These are phyloP conservation scores for Hormaphis cornu DNA, from an alignment of 1,140 invertebrate species.

Conservation along the genomic window DNA sequence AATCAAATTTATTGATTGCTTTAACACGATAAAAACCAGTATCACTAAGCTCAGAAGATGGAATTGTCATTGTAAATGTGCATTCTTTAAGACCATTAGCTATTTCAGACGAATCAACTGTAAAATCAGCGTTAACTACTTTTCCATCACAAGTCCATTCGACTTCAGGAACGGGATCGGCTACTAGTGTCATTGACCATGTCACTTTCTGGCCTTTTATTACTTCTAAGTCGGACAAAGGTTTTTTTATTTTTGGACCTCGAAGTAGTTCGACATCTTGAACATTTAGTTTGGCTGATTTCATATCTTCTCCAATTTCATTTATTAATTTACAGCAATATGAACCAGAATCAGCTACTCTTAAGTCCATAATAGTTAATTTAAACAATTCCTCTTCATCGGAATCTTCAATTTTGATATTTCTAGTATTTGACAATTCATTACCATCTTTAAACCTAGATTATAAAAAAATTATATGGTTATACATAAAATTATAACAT, in stretches of 20 bases:
- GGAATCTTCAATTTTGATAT: conserved; percentile 48
- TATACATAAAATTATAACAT: background rate
- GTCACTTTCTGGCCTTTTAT: conserved; percentile 59
- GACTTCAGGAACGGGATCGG: conserved; percentile 61
- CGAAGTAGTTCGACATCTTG: conserved; percentile 65
- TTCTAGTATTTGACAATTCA: conserved; percentile 49
- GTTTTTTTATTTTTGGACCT: conserved; percentile 61
- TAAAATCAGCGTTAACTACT: conserved; percentile 43
- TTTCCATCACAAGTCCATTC: conserved; percentile 49
- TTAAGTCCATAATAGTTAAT: conserved; percentile 55
- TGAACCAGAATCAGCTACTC: conserved; percentile 61
- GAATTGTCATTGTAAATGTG: conserved; percentile 58
- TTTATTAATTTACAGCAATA: conserved; percentile 69
- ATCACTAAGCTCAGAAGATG: conserved; percentile 58
- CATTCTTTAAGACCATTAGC: conserved; percentile 66
- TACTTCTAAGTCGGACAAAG: conserved; percentile 56
- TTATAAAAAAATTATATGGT: conserved; percentile 13
- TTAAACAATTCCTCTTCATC: conserved; percentile 63
- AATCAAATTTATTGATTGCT: conserved; percentile 67
- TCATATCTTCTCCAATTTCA: conserved; percentile 59
- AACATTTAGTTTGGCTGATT: conserved; percentile 59
- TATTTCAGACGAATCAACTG: conserved; percentile 52
- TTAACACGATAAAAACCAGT: conserved; percentile 71
- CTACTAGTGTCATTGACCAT: conserved; percentile 67
- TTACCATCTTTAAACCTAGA: conserved; percentile 54